A percentile compares a stretch with the other conserved stretches of the same genome.
These are phyloP conservation scores for Taeniopygia guttata DNA, from an alignment of 2,797 vertebrate genomes.

Conservation along the genomic window DNA sequence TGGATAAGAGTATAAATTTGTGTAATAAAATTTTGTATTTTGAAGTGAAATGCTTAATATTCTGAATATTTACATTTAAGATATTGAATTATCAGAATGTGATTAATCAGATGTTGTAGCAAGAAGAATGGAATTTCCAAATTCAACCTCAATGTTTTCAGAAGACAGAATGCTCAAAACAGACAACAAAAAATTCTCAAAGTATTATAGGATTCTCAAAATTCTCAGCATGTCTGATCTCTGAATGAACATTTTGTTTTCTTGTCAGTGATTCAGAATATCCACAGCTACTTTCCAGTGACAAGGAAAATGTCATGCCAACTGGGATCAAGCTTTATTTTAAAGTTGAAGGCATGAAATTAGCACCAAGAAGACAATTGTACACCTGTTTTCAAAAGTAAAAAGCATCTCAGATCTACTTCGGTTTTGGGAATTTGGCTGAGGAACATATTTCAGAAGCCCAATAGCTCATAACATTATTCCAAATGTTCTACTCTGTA, in stretches of 20 bases:
- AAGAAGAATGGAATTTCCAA: constrained; percentile 4
- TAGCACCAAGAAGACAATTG: constrained; percentile 70
- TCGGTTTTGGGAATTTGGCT: constrained; percentile 74
- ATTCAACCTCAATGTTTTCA: constrained; percentile 46
- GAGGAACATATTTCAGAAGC: constrained; percentile 71
- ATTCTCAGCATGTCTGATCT: constrained; percentile 57
- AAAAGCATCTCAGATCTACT: constrained; percentile 72
- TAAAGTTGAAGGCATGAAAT: constrained; percentile 70
- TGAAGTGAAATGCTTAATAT: background rate
- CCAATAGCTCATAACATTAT: constrained; percentile 72
- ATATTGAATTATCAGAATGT: constrained; percentile 25
- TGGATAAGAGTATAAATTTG: constrained; percentile 8
- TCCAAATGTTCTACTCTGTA: constrained; percentile 68
- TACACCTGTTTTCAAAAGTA: constrained; percentile 74
- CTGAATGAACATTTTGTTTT: constrained; percentile 72
- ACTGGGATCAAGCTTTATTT: constrained; percentile 68
- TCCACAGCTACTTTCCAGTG: constrained; percentile 49
- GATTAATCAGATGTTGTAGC: constrained; percentile 48
- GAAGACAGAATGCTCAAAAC: constrained; percentile 23
- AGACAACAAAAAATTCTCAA: background rate
- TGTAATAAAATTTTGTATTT: constrained; percentile 8
- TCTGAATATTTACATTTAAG: constrained; percentile 48
- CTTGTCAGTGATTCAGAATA: constrained; percentile 71
- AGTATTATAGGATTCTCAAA: constrained; percentile 55
- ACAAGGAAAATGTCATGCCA: constrained; percentile 62